A percentile compares a stretch with the other conserved stretches of the same genome.
These are phyloP conservation scores for Scaptomyza parva DNA, from an alignment of 2,888 invertebrate species.

Conservation along the genomic window DNA sequence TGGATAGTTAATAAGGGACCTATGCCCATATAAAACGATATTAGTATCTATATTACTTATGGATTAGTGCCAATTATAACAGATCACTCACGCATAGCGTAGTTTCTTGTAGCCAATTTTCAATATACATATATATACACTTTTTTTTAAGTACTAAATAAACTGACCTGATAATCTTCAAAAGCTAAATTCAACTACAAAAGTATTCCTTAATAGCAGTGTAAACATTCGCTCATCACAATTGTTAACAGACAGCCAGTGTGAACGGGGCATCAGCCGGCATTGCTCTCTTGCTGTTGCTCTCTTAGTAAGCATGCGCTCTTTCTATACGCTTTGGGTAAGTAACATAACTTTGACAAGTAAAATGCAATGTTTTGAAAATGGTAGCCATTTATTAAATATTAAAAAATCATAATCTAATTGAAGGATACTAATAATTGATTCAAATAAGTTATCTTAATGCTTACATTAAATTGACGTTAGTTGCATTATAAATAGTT, in stretches of 20 bases:
- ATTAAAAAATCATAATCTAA: too few species aligned
- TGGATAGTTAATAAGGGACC: constrained; percentile 18
- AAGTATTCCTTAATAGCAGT: constrained; percentile 8
- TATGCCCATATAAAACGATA: constrained; percentile 8
- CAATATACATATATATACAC: constrained; percentile 28
- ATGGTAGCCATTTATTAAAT: too few species aligned
- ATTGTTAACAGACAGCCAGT: constrained; percentile 16
- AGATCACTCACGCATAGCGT: constrained; percentile 69
- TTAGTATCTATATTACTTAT: constrained; percentile 40
- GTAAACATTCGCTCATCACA: constrained; percentile 4
- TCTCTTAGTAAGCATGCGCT: constrained; percentile 56
- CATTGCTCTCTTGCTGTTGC: constrained; percentile 31
- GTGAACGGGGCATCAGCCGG: constrained; percentile 33
- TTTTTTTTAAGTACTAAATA: constrained; percentile 39
- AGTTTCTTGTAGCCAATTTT: constrained; percentile 62
- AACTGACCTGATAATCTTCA: constrained; percentile 53
- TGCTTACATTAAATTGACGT: not conserved
- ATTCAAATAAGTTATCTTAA: not conserved
- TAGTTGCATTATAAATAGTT: not conserved
- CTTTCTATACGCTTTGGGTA: constrained; percentile 22
- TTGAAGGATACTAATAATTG: not conserved
- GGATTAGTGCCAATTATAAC: constrained; percentile 70
- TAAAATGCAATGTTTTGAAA: not conserved
- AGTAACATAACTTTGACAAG: not conserved
- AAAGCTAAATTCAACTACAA: not conserved